Conservation (phyloP, 92 coral and sea anemone genomes). For the Siderastrea siderea region DNA sequence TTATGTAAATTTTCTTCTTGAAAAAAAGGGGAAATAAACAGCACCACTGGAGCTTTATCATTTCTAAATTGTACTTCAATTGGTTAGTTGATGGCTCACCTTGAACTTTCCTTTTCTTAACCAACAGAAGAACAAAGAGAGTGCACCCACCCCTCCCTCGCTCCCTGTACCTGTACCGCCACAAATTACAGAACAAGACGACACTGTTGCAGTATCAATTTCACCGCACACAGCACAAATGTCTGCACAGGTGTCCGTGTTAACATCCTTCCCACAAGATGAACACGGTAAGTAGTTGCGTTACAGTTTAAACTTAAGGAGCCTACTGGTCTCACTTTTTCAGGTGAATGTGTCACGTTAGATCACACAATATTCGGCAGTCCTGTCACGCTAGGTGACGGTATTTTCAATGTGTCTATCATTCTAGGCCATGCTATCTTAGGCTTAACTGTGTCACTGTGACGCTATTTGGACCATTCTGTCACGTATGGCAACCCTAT, state of each 20-base stretch:
- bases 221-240: conserved; percentile 45
- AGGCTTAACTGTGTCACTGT: not conserved
- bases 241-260: conserved; percentile 64
- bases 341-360: not conserved
- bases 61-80: too few species aligned
- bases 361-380: not conserved
- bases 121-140: conserved; percentile 65
- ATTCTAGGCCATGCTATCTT: not conserved
- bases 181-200: conserved; percentile 4
- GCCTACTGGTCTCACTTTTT: not conserved
- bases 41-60: too few species aligned
- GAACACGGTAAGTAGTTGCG: conserved; percentile 35
- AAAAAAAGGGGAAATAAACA: too few species aligned
- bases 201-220: not conserved
- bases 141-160: conserved; percentile 29
- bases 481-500: too few species aligned
- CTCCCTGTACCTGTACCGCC: conserved; percentile 30
- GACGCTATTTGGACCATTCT: too few species aligned
- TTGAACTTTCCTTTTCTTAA: not conserved
- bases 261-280: conserved; percentile 65
- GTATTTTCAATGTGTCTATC: not conserved
- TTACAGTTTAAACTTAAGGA: not conserved
- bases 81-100: too few species aligned
- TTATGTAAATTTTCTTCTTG: too few species aligned
- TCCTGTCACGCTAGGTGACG: not conserved